Conservation (phyloP, 1,140 invertebrate species). For the Aphis gossypii region DNA sequence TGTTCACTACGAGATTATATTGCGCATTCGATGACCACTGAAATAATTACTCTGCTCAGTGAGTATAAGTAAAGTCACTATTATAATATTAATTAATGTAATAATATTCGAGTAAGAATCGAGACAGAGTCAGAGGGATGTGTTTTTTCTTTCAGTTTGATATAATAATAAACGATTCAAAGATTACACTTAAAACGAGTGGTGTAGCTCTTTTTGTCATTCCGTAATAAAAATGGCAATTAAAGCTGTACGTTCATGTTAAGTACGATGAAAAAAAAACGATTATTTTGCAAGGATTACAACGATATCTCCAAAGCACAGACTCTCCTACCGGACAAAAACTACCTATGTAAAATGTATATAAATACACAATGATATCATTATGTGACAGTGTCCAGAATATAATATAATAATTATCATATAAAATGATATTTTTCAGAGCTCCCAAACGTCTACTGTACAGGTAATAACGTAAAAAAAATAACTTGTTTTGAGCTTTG, state of each 20-base stretch:
- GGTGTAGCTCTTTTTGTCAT: neutral
- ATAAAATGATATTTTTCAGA: neutral
- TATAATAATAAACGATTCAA: constrained; percentile 34
- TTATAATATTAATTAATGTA: neutral
- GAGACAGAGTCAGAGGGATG: neutral
- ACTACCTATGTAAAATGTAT: neutral
- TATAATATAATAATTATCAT: constrained; percentile 22
- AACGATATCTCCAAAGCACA: neutral
- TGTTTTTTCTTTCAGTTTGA: neutral
- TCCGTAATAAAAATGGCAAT: constrained; percentile 25
- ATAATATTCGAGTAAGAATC: neutral
- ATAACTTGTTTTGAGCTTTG: neutral
- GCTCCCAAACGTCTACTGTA: no score
- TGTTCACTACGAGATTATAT: neutral
- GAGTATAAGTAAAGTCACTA: neutral
- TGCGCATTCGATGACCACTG: neutral
- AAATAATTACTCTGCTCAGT: neutral
- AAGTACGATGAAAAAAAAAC: constrained; percentile 25
- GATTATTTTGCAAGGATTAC: constrained; percentile 42
- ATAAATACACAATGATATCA: neutral
- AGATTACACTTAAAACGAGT: constrained; percentile 23
- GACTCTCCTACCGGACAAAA: neutral
- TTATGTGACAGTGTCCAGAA: neutral
- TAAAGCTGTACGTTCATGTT: neutral
- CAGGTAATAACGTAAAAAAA: neutral